phyloP scores from a whole-genome alignment of 1,140 invertebrate genomes.

The Conopomorpha cramerella region DNA sequence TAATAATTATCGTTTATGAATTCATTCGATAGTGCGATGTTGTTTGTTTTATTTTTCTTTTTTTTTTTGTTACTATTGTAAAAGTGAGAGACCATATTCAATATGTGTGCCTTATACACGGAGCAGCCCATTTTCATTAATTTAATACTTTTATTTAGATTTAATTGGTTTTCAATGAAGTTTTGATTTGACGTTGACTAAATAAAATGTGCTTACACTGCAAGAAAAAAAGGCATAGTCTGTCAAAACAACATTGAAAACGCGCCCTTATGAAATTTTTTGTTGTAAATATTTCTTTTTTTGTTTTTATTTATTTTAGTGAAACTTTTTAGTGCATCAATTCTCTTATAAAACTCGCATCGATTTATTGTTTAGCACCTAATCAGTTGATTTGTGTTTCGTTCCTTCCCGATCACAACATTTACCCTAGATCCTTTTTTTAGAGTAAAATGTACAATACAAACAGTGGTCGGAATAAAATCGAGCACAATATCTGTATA shows the following conservation, averaged over 20 bases:
- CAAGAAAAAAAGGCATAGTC: too few species aligned
- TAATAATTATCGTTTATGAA: too few species aligned
- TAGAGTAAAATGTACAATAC: too few species aligned
- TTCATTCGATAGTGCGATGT: too few species aligned
- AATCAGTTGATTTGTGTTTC: neutral
- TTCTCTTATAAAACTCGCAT: neutral
- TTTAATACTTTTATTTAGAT: neutral
- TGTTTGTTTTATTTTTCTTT: too few species aligned
- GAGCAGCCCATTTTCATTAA: neutral
- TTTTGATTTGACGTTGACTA: neutral
- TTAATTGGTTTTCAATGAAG: neutral
- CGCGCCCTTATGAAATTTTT: neutral
- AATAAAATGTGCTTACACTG: too few species aligned
- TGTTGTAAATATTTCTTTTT: neutral
- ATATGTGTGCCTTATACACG: slow-evolving; percentile 7
- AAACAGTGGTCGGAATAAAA: too few species aligned
- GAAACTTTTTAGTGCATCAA: neutral
- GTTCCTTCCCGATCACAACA: neutral
- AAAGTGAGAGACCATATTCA: too few species aligned
- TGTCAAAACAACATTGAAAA: too few species aligned
- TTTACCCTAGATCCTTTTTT: neutral
- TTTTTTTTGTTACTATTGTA: too few species aligned
- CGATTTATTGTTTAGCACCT: neutral
- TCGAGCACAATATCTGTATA: neutral
- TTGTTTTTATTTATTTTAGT: slow-evolving; percentile 1